phyloP scores from a whole-genome alignment of 2,888 invertebrate genomes.

The Synergus umbraculus region DNA sequence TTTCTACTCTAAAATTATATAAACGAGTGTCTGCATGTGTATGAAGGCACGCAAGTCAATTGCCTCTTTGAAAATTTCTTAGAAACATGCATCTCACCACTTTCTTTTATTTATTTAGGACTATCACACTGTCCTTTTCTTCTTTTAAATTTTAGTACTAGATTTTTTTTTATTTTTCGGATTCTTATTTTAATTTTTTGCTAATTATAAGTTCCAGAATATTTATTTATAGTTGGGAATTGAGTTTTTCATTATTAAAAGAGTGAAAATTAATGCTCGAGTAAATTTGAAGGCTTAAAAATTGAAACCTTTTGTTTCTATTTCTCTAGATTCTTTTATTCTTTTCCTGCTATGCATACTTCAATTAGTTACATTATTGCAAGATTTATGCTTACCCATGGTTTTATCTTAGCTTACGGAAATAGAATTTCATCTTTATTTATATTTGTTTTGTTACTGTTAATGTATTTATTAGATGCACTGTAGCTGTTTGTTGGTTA shows the following conservation, averaged over 20 bases:
- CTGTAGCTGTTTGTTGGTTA: slow-evolving; percentile 78
- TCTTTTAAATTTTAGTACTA: neutral
- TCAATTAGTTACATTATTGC: slow-evolving; percentile 52
- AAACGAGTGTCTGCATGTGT: slow-evolving; percentile 20
- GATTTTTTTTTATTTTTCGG: neutral
- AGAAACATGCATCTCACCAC: slow-evolving; percentile 20
- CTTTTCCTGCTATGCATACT: slow-evolving; percentile 57
- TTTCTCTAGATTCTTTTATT: slow-evolving; percentile 42
- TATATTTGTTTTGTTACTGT: slow-evolving; percentile 77
- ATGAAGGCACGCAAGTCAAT: neutral
- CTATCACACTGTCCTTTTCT: neutral
- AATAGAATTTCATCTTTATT: slow-evolving; percentile 65
- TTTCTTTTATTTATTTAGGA: slow-evolving; percentile 35
- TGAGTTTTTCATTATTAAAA: neutral
- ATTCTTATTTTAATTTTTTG: neutral
- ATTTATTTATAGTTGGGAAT: neutral
- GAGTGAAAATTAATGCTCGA: neutral
- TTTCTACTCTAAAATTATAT: neutral
- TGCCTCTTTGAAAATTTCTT: neutral
- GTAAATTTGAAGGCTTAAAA: slow-evolving; percentile 47
- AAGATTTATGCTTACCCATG: slow-evolving; percentile 51
- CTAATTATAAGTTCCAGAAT: neutral
- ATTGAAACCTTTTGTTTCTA: slow-evolving; percentile 19
- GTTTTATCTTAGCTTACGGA: slow-evolving; percentile 62
- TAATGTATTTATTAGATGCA: slow-evolving; percentile 78